phyloP scores from a whole-genome alignment of 1,140 invertebrate genomes.

The Helicorthomorpha holstii region DNA sequence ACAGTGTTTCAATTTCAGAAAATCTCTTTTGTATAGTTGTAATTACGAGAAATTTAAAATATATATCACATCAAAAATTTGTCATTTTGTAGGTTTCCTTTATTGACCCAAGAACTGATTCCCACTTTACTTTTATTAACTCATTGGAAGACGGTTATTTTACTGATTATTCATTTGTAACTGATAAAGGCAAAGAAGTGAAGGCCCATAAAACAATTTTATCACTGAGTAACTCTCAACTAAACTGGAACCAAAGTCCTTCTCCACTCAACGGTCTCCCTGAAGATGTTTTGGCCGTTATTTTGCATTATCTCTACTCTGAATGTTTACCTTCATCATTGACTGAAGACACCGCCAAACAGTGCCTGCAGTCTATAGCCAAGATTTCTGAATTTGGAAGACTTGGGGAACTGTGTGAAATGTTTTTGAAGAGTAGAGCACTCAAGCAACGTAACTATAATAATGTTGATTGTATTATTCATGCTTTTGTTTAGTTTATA shows the following conservation, averaged over 20 bases:
- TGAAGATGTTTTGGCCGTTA: constrained; percentile 36
- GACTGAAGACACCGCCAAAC: constrained; percentile 33
- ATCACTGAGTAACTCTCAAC: constrained; percentile 32
- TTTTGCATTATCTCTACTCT: constrained; percentile 44
- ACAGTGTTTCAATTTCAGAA: background rate
- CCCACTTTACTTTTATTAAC: constrained; percentile 37
- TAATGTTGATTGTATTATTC: background rate
- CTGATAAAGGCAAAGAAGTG: constrained; percentile 35
- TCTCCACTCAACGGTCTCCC: constrained; percentile 31
- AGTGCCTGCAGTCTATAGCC: constrained; percentile 32
- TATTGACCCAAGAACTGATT: constrained; percentile 23
- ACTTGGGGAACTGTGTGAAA: constrained; percentile 35
- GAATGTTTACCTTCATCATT: constrained; percentile 38
- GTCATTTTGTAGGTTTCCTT: constrained; percentile 17
- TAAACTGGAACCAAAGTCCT: constrained; percentile 30
- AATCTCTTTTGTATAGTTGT: background rate
- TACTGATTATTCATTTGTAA: constrained; percentile 36
- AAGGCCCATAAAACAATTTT: constrained; percentile 41
- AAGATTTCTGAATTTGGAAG: constrained; percentile 32
- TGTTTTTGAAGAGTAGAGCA: constrained; percentile 40
- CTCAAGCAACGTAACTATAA: constrained; percentile 39
- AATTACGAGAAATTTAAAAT: constrained; percentile 1
- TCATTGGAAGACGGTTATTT: constrained; percentile 46
- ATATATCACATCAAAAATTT: background rate
- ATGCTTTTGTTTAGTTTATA: too few species aligned